These are phyloP conservation scores for Lordiphosa stackelbergi DNA, from an alignment of 1,140 invertebrate species.

Conservation along the genomic window DNA sequence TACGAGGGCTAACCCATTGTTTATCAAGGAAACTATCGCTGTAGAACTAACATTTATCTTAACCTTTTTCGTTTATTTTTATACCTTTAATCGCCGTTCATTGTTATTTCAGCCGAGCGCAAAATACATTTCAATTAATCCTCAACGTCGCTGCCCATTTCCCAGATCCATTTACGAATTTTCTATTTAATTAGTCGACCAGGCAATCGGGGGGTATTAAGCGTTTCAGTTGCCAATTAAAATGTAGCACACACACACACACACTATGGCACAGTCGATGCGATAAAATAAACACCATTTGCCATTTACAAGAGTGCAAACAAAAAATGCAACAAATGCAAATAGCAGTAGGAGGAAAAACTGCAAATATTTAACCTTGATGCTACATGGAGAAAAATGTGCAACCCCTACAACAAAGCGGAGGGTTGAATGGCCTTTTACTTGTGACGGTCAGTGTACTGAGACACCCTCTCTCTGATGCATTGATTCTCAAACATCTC, in stretches of 20 bases:
- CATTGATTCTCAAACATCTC: constrained; percentile 49
- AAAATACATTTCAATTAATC: too few relatives aligned
- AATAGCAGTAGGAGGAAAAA: constrained; percentile 31
- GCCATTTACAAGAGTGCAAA: constrained; percentile 33
- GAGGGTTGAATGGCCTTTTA: constrained; percentile 60
- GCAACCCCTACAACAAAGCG: constrained; percentile 10
- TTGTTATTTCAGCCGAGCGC: too few relatives aligned
- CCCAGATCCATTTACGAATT: too few relatives aligned
- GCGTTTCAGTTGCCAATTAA: constrained; percentile 11
- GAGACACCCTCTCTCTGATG: constrained; percentile 28
- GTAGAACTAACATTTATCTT: too few relatives aligned
- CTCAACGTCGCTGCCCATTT: too few relatives aligned
- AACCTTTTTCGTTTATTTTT: too few relatives aligned
- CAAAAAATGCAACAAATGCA: constrained; percentile 20
- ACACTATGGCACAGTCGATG: constrained; percentile 3
- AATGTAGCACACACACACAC: constrained; percentile 29
- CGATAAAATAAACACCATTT: constrained; percentile 30
- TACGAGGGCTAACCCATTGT: too few relatives aligned
- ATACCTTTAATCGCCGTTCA: too few relatives aligned
- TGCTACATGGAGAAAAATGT: constrained; percentile 37
- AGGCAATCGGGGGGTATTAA: constrained; percentile 30
- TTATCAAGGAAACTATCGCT: too few relatives aligned
- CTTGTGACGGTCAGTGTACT: constrained; percentile 50
- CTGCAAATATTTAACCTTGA: constrained; percentile 72
- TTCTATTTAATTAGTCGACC: constrained; percentile 52